Conservation (phyloP, 64 coral and sea anemone genomes). For the Pocillopora verrucosa region DNA sequence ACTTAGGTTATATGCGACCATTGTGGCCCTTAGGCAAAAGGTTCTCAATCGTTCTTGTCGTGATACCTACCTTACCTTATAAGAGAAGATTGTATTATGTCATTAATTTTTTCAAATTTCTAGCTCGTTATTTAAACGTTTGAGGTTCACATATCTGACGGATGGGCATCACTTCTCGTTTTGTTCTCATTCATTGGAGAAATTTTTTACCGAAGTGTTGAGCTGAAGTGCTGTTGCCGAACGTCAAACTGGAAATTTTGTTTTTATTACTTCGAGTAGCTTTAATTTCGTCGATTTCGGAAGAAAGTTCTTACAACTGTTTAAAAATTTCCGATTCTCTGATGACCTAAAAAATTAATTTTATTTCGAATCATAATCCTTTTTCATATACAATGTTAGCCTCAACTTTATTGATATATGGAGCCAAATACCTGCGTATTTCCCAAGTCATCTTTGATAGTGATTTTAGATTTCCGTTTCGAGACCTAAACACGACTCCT, state of each 20-base stretch:
- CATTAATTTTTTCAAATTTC: neutral
- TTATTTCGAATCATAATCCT: conserved; percentile 19
- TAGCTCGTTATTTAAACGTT: neutral
- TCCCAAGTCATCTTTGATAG: neutral
- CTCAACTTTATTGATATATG: neutral
- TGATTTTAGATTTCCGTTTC: neutral
- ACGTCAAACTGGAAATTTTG: neutral
- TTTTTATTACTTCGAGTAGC: conserved; percentile 23
- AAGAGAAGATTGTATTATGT: neutral
- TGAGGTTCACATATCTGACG: neutral
- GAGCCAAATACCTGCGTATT: conserved; percentile 9
- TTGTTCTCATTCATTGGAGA: neutral
- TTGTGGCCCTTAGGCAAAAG: neutral
- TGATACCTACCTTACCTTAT: neutral
- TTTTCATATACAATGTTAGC: conserved; percentile 12
- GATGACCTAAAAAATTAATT: neutral
- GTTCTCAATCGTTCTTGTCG: neutral
- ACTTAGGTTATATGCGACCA: neutral
- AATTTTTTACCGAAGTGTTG: neutral
- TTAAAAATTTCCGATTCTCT: conserved; percentile 19
- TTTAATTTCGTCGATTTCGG: neutral
- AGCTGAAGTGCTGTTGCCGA: neutral
- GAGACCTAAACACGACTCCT: neutral
- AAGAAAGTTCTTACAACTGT: conserved; percentile 21
- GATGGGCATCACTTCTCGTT: neutral